Conservation (phyloP, 2,113 vertebrate species). For the Tiliqua scincoides region DNA sequence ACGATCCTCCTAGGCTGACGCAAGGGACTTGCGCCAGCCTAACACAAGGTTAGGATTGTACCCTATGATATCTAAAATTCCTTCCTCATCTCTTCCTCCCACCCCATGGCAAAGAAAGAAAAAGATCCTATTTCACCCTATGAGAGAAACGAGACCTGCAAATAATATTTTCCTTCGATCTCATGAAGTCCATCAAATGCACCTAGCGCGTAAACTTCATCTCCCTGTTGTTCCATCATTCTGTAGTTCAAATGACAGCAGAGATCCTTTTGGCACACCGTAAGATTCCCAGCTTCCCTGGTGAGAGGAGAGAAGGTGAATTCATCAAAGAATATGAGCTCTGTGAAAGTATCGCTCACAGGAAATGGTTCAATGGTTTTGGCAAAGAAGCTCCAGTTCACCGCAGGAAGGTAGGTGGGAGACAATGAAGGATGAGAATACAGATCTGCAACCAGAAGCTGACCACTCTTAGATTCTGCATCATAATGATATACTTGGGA, state of each 20-base stretch:
- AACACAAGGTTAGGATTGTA: too few species aligned
- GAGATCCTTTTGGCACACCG: conserved; percentile 64
- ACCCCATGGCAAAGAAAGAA: not conserved
- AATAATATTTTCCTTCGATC: conserved; percentile 64
- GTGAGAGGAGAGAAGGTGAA: conserved; percentile 59
- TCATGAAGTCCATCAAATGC: conserved; percentile 63
- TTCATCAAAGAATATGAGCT: conserved; percentile 50
- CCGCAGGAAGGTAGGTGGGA: conserved; percentile 11
- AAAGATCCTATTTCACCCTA: not conserved
- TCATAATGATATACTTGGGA: conserved; percentile 53
- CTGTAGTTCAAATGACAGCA: conserved; percentile 66
- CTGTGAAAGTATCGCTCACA: conserved; percentile 42
- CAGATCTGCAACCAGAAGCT: conserved; percentile 59
- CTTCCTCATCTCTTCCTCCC: not conserved
- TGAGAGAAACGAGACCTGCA: conserved; percentile 52
- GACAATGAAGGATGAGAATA: not conserved
- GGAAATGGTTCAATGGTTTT: conserved; percentile 1
- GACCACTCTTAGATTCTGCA: conserved; percentile 57
- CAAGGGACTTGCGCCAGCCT: too few species aligned
- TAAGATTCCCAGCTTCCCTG: conserved; percentile 13
- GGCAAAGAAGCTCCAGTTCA: conserved; percentile 58
- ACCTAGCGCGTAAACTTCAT: conserved; percentile 57
- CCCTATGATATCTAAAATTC: not conserved
- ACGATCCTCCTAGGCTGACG: too few species aligned
- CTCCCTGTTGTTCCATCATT: conserved; percentile 44